A percentile compares a stretch with the other conserved stretches of the same genome.
phyloP scores from a whole-genome alignment of 2,113 vertebrate genomes.

The Micromys minutus region DNA sequence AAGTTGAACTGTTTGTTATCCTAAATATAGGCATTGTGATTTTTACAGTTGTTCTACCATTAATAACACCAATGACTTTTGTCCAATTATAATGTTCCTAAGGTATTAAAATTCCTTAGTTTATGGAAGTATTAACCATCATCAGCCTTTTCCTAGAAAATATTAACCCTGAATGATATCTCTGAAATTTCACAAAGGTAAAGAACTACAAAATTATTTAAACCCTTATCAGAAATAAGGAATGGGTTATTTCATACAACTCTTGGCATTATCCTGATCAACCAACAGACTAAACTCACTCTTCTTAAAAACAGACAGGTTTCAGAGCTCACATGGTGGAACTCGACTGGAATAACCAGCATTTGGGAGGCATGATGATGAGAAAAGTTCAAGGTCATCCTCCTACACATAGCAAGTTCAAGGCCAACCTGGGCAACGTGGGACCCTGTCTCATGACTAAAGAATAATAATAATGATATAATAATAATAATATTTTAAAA shows the following conservation, averaged over 20 bases:
- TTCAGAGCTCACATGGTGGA: background rate
- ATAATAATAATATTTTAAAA: conserved; percentile 1
- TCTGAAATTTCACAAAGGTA: conserved; percentile 52
- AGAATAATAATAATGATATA: background rate
- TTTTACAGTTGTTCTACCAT: background rate
- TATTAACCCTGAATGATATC: conserved; percentile 7
- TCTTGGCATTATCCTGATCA: conserved; percentile 1
- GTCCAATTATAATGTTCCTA: background rate
- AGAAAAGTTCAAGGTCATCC: background rate
- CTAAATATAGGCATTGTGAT: background rate
- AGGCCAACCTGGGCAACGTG: background rate
- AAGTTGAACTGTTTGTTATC: conserved; percentile 8
- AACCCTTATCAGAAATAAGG: conserved; percentile 25
- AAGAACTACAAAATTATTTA: conserved; percentile 25
- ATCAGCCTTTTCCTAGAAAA: background rate
- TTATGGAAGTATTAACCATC: background rate
- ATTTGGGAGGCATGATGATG: background rate
- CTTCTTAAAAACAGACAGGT: conserved; percentile 36
- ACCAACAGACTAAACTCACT: background rate
- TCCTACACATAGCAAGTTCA: background rate
- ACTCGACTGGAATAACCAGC: background rate
- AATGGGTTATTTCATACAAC: background rate
- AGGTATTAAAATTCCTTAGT: conserved; percentile 36
- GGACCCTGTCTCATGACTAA: background rate
- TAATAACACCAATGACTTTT: background rate